phyloP scores from a whole-genome alignment of 2,797 vertebrate species.

The Crenuchus spilurus region DNA sequence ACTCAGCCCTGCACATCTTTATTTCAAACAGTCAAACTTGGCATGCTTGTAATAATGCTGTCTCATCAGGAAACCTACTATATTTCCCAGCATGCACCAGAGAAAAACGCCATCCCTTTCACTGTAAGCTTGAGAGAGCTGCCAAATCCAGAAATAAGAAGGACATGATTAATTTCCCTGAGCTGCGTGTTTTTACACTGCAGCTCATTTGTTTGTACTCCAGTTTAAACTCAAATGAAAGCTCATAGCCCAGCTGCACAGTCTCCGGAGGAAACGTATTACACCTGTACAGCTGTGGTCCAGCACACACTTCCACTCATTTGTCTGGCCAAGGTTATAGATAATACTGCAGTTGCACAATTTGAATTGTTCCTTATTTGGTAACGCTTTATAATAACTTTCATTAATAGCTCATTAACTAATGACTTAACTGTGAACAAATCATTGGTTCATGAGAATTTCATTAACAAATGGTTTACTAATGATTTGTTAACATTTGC shows the following conservation, averaged over 20 bases:
- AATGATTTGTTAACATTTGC: no score
- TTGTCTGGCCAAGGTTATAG: not conserved
- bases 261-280: conserved; percentile 1
- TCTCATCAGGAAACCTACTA: not conserved
- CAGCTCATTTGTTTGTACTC: not conserved
- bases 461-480: no score
- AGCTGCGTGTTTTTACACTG: not conserved
- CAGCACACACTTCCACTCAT: not conserved
- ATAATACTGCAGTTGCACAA: not conserved
- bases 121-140: not conserved
- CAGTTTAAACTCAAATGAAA: conserved; percentile 6
- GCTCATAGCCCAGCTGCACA: not conserved
- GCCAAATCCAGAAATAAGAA: not conserved
- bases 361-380: not conserved
- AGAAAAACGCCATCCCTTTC: not conserved
- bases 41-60: not conserved
- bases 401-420: no score
- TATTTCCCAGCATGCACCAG: not conserved
- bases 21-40: not conserved
- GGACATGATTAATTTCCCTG: conserved; percentile 16
- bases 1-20: not conserved
- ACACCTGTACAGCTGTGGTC: not conserved
- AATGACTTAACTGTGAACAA: no score
- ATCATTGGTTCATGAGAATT: no score
- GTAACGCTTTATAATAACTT: no score